These are phyloP conservation scores for Eurytoma californica DNA, from an alignment of 2,888 invertebrate species.

Conservation along the genomic window DNA sequence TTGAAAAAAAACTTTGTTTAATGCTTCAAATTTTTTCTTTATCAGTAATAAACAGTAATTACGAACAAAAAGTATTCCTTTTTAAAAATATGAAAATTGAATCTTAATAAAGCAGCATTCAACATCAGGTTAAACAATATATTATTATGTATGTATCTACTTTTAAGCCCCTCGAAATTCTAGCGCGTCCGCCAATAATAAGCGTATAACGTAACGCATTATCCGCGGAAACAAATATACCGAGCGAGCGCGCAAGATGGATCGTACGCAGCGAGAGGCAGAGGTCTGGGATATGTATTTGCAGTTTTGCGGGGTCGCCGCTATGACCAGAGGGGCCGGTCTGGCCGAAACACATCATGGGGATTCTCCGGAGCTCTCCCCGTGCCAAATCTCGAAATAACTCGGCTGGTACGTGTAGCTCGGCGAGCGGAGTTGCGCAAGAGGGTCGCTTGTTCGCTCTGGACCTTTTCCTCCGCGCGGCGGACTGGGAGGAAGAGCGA, in stretches of 20 bases:
- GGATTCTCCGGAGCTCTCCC: conserved; percentile 49
- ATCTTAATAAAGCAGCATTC: too few relatives aligned
- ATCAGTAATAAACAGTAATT: too few relatives aligned
- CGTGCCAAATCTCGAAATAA: conserved; percentile 62
- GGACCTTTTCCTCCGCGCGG: conserved; percentile 8
- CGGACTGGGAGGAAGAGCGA: neutral
- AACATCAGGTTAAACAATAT: too few relatives aligned
- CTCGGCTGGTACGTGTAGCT: conserved; percentile 16
- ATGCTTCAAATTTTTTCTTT: too few relatives aligned
- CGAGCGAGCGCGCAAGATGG: too few relatives aligned
- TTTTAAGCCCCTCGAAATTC: too few relatives aligned
- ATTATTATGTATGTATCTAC: too few relatives aligned
- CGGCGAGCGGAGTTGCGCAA: conserved; percentile 44
- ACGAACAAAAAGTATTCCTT: too few relatives aligned
- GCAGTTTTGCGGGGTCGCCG: conserved; percentile 22
- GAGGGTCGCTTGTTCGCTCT: conserved; percentile 42
- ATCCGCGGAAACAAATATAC: neutral
- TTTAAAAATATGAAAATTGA: too few relatives aligned
- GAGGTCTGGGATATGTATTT: conserved; percentile 32
- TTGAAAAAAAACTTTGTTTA: too few relatives aligned
- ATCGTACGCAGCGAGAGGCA: neutral
- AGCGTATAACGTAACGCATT: too few relatives aligned
- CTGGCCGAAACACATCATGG: conserved; percentile 49
- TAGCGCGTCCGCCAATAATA: too few relatives aligned
- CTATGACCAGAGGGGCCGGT: conserved; percentile 48